Conservation (phyloP, 2,888 invertebrate genomes). For the Heliconius erato region DNA sequence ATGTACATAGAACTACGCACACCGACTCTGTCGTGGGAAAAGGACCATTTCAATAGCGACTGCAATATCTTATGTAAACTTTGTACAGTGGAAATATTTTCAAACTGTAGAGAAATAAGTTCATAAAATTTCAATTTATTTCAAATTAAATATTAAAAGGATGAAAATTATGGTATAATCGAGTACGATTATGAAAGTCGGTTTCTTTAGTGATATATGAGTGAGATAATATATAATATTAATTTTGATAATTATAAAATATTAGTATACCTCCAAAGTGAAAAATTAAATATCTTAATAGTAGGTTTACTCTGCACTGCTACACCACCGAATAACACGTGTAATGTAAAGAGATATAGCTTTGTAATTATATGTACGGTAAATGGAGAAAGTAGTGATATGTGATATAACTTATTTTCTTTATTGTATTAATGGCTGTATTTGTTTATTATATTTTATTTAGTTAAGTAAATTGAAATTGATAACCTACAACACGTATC, state of each 20-base stretch:
- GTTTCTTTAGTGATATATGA: not conserved
- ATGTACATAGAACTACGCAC: conserved; percentile 7
- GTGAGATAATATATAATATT: not conserved
- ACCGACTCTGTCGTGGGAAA: conserved; percentile 8
- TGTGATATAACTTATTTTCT: not conserved
- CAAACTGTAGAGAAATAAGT: not conserved
- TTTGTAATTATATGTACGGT: no score
- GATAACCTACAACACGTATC: not conserved
- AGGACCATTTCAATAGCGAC: conserved; percentile 30
- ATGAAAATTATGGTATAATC: not conserved
- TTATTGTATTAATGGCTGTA: not conserved
- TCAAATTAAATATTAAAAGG: conserved; percentile 5
- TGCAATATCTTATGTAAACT: conserved; percentile 29
- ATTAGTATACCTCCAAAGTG: not conserved
- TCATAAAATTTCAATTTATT: conserved; percentile 1
- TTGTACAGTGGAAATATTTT: not conserved
- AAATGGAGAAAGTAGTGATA: not conserved
- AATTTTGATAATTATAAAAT: not conserved
- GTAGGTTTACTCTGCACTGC: no score
- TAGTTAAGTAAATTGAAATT: not conserved
- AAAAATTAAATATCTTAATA: not conserved
- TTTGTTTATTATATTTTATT: not conserved
- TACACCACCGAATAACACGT: not conserved
- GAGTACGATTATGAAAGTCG: not conserved
- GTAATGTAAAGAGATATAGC: not conserved